Conservation (phyloP, 2,113 vertebrate species). For the Ancistrus triradiatus region DNA sequence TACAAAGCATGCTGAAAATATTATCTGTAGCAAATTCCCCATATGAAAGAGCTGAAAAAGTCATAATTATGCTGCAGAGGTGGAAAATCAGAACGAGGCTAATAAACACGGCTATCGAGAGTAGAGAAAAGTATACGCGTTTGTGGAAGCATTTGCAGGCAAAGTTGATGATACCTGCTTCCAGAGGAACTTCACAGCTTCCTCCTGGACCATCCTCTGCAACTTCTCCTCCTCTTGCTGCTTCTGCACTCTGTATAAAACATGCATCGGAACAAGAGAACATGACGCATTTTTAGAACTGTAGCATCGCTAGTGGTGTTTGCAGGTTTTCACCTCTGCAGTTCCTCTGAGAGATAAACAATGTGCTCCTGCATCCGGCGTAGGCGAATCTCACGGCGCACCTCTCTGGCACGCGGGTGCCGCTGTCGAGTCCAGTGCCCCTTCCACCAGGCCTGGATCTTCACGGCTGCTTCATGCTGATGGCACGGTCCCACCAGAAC, state of each 20-base stretch:
- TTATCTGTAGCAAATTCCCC: too few relatives aligned
- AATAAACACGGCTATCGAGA: too few relatives aligned
- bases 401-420: constrained; percentile 76
- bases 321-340: constrained; percentile 67
- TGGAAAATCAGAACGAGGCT: too few relatives aligned
- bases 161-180: constrained; percentile 71
- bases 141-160: too few relatives aligned
- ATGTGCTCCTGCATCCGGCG: constrained; percentile 93
- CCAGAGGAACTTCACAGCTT: constrained; percentile 91
- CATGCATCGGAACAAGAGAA: not conserved
- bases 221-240: constrained; percentile 85
- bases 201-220: constrained; percentile 85
- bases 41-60: too few relatives aligned
- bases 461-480: constrained; percentile 73
- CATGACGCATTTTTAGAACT: constrained; percentile 56
- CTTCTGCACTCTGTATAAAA: constrained; percentile 73
- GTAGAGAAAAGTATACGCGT: too few relatives aligned
- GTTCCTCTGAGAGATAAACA: constrained; percentile 76
- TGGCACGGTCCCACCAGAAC: constrained; percentile 39
- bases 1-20: too few relatives aligned
- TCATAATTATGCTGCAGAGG: too few relatives aligned
- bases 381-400: constrained; percentile 85
- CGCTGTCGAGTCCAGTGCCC: constrained; percentile 75
- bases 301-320: not conserved
- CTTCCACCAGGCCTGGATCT: constrained; percentile 89